These are phyloP conservation scores for Pachypsylla venusta DNA, from an alignment of 1,140 invertebrate genomes.

Conservation along the genomic window DNA sequence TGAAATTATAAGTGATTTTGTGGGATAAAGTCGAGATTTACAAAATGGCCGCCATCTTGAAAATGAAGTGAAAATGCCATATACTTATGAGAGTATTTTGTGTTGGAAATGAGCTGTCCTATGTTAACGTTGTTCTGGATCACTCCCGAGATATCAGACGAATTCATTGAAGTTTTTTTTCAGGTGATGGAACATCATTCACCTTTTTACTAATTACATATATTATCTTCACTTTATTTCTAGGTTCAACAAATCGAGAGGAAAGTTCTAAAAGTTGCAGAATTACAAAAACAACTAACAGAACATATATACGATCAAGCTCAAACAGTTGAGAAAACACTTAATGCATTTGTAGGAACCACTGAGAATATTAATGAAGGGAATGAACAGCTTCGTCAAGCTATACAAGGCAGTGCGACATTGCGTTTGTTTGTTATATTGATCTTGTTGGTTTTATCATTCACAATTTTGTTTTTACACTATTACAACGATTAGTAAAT, in stretches of 20 bases:
- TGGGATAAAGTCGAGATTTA: too few relatives aligned
- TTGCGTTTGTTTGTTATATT: constrained; percentile 88
- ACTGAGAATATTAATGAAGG: constrained; percentile 92
- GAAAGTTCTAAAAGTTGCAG: constrained; percentile 88
- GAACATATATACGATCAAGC: constrained; percentile 96
- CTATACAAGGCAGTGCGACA: constrained; percentile 90
- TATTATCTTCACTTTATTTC: constrained; percentile 31
- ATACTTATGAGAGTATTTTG: too few relatives aligned
- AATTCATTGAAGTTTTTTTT: too few relatives aligned
- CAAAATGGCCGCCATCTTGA: too few relatives aligned
- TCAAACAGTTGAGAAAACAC: constrained; percentile 77
- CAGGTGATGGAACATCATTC: not conserved
- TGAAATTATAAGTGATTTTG: too few relatives aligned
- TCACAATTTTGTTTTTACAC: constrained; percentile 87
- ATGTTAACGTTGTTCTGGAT: too few relatives aligned
- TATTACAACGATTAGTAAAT: constrained; percentile 82
- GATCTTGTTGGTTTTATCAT: constrained; percentile 89
- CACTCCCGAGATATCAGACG: too few relatives aligned
- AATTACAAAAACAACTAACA: constrained; percentile 91
- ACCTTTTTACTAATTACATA: not conserved
- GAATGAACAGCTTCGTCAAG: constrained; percentile 91
- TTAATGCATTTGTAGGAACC: constrained; percentile 69
- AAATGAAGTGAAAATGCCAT: too few relatives aligned
- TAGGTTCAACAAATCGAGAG: constrained; percentile 76
- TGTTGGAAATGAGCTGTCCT: too few relatives aligned